phyloP scores from a whole-genome alignment of 2,113 vertebrate species.

The Gallinago paraguaiae region DNA sequence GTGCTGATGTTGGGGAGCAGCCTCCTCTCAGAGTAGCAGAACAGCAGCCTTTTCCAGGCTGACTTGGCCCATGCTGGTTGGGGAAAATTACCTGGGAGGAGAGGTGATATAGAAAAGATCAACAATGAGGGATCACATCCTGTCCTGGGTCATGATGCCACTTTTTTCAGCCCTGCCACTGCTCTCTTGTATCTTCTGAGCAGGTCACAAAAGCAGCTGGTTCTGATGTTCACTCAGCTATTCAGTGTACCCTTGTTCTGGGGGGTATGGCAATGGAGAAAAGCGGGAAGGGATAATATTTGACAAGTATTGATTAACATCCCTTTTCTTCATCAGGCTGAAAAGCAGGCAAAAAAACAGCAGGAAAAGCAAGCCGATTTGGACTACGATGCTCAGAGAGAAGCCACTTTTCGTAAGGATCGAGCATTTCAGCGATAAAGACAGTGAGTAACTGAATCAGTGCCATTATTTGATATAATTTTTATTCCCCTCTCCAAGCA shows the following conservation, averaged over 20 bases:
- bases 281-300: not conserved
- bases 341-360: constrained; percentile 66
- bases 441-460: constrained; percentile 71
- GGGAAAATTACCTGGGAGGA: not conserved
- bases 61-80: not conserved
- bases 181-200: not conserved
- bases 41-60: not conserved
- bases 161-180: not conserved
- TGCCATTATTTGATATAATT: constrained; percentile 63
- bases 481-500: constrained; percentile 75
- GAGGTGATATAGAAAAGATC: not conserved
- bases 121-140: not conserved
- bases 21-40: not conserved
- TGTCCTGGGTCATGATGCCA: not conserved
- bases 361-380: constrained; percentile 66
- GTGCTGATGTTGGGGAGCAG: not conserved
- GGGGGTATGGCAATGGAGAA: not conserved
- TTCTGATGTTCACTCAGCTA: not conserved
- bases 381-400: constrained; percentile 63
- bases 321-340: constrained; percentile 69
- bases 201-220: not conserved
- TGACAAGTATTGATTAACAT: too few species aligned
- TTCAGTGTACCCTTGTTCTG: not conserved
- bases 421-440: constrained; percentile 79
- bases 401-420: constrained; percentile 73